Evolutionary conservation across 2,113 vertebrate species (phyloP), one percentile per base, ranked within the genome.

Genomic region (rat (Rattus norvegicus)): DNA sequence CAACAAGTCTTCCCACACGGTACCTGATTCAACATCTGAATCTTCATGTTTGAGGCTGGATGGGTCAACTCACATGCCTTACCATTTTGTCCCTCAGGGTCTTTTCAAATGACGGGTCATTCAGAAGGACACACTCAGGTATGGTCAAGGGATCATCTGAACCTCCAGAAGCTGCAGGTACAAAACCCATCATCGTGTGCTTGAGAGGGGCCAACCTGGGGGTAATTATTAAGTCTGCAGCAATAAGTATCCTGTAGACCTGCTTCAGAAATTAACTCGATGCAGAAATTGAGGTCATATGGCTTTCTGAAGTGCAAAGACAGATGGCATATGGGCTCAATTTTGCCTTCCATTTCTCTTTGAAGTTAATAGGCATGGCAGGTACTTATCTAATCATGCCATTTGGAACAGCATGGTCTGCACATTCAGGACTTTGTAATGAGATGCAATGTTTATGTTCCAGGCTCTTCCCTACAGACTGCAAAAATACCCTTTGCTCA

Each of bases 341-440:
- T 76, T 80, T 96, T 95, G 94, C 49, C 91, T 97, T 83, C 70
- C 63, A 59, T 95, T 94, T 95, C 54, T 19, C 93, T 97, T 94
- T 97, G 95, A 97, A 97, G 96, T 97, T 93, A 92, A 91, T 96
- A 69, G 95, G 92, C 20, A 1, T 90, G 72, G 52, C 90, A 96
- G 80, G 92, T 91, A 85, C 96, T 95, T 97, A 96, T 97, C 97
- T 98, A 70, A 94, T 92, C 47, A 85, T 1, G 10, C 76, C 70
- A 47, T 93, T 95, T 61, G 52, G 91, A 85, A 52, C 70, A 92
- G 94, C 24, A 0, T 93, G 39, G 95, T 97, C 96, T 94, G 77
- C 85, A 93, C 47, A 73, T 88, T 95, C 86, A 95, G 76, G 33
- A 83, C 47, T 97, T 97, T 97, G 72, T 97, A 89, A 95, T 94